phyloP scores from a whole-genome alignment of 2,888 invertebrate genomes.

The Hipparchia semele region DNA sequence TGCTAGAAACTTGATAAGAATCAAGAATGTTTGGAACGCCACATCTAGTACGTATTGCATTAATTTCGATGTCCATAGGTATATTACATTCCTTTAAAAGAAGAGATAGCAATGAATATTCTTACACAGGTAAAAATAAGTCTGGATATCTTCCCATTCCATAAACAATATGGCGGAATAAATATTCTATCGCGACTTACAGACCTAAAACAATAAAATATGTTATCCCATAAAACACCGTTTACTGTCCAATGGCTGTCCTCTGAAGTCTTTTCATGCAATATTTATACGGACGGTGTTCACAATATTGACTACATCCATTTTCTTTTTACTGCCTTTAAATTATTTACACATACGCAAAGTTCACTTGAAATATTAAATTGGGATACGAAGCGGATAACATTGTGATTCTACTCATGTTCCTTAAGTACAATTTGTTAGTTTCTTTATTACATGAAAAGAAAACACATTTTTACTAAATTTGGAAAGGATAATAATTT shows the following conservation, averaged over 20 bases:
- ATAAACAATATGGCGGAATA: constrained; percentile 61
- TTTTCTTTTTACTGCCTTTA: constrained; percentile 49
- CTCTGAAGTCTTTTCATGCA: constrained; percentile 71
- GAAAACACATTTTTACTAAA: neutral
- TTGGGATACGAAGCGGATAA: constrained; percentile 32
- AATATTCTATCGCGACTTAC: constrained; percentile 53
- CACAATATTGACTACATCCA: constrained; percentile 42
- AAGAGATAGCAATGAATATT: neutral
- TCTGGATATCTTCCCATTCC: constrained; percentile 38
- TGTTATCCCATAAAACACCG: constrained; percentile 73
- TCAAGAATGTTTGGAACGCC: too few species aligned
- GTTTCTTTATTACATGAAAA: neutral
- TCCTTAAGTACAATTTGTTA: neutral
- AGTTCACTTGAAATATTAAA: constrained; percentile 43
- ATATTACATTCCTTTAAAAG: neutral
- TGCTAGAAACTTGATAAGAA: too few species aligned
- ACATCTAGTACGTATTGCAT: too few species aligned
- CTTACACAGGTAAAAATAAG: neutral
- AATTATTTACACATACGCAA: constrained; percentile 46
- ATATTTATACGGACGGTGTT: constrained; percentile 65
- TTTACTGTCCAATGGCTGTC: constrained; percentile 74
- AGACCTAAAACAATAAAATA: constrained; percentile 71
- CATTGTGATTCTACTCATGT: constrained; percentile 23
- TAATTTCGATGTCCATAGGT: too few species aligned
- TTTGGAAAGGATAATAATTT: neutral